Evolutionary conservation across 2,888 invertebrate genomes (phyloP), one percentile per base, ranked within the genome.

Genomic region (Apamea monoglypha): DNA sequence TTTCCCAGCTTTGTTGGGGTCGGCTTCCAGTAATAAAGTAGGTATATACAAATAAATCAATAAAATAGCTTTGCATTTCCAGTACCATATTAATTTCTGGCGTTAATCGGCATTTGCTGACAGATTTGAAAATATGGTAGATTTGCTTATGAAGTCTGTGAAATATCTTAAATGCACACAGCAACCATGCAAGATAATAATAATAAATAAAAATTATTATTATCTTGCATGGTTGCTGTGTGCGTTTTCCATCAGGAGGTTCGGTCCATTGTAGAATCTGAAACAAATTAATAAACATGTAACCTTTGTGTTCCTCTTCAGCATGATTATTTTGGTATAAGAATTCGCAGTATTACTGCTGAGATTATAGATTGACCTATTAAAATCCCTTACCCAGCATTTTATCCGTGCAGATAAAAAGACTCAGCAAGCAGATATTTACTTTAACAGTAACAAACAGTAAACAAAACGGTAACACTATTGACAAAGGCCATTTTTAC

Each of bases 401-500:
- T 25, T 64, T 36, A 64, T 64, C 36, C 12, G 25, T 36, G 36
- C 25, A 36, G 64, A 25, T 36, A 1, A 64, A 73, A 64, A 36
- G 8, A 44, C 44, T 44, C 64, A 25, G 59, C 25, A 8, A 16
- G 12, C 59, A 61, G 18, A 53, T 63, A 72, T 82, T 77, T 68
- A 56, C 10, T 56, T 68, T 50, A 47, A 12, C 53, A 14, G 50
- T 53, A 70, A 47, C 64, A 77, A 80, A 80, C 36, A 73, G 56
- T 72, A 74, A 79, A 78, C 61, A 73, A 67, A 79, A 71, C n/a
- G 36, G 7, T 8, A 29, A 63, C 53, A 72, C 72, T 80, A 77
- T 78, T 78, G 74, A 80, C 82, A 86, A 84, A 75, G 47, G 56
- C 74, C 47, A 72, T 81, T 88, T 85, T 85, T 85, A 88, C 83